phyloP scores from a whole-genome alignment of 2,888 invertebrate species.

The Nezara viridula region DNA sequence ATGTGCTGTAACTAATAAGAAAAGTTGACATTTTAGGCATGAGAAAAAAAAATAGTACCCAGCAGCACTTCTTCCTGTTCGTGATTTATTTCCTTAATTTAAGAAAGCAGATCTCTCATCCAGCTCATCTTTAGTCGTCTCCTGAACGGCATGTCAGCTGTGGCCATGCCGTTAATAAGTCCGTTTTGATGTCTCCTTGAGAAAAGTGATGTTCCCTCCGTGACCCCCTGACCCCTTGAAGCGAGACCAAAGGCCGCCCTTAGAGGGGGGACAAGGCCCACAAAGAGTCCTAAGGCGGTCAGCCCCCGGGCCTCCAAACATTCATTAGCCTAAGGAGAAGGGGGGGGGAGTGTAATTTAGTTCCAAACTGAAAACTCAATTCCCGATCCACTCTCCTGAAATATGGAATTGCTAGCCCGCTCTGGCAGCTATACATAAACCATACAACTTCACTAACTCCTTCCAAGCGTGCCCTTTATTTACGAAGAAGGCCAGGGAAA shows the following conservation, averaged over 20 bases:
- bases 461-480: background rate
- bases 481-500: background rate
- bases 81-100: too few relatives aligned
- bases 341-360: conserved; percentile 1
- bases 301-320: background rate
- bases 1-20: too few relatives aligned
- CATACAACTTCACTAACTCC: conserved; percentile 28
- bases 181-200: background rate
- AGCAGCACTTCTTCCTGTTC: too few relatives aligned
- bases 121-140: too few relatives aligned
- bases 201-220: background rate
- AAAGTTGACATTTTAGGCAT: too few relatives aligned
- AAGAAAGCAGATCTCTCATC: too few relatives aligned
- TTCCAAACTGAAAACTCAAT: conserved; percentile 47
- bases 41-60: too few relatives aligned
- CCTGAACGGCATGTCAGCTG: too few relatives aligned
- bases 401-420: background rate
- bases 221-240: background rate
- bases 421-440: conserved; percentile 19
- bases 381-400: conserved; percentile 21
- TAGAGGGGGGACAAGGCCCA: background rate
- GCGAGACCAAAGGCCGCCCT: background rate
- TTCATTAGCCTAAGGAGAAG: background rate
- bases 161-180: too few relatives aligned
- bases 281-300: conserved; percentile 39